Percentiles rank a stretch among this genome's conserved stretches.
Conservation (phyloP, 2,888 invertebrate genomes). For the Prenolepis imparis region DNA sequence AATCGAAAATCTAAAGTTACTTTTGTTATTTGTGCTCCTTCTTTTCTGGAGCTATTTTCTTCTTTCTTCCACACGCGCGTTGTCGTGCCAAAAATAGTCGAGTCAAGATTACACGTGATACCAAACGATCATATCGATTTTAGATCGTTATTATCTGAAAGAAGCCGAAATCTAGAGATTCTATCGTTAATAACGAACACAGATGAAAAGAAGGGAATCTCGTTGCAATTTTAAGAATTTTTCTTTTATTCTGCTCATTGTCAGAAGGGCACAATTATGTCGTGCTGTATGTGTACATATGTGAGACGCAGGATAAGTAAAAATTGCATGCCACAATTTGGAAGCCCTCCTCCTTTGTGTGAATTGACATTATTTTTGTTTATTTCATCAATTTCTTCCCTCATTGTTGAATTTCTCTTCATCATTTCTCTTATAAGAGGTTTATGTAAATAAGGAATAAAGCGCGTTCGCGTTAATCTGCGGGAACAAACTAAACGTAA, state of each 20-base stretch:
- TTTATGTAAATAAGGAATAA: constrained; percentile 24
- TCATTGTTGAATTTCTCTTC: constrained; percentile 45
- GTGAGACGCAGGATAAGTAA: constrained; percentile 45
- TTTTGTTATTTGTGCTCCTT: constrained; percentile 14
- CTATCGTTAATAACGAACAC: constrained; percentile 65
- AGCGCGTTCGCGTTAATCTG: constrained; percentile 25
- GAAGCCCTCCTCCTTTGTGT: constrained; percentile 59
- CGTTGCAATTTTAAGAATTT: constrained; percentile 68
- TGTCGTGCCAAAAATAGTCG: constrained; percentile 36
- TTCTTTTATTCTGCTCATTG: constrained; percentile 51
- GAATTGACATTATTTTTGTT: constrained; percentile 53
- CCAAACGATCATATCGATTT: constrained; percentile 43
- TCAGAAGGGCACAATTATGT: constrained; percentile 23
- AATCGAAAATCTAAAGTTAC: constrained; percentile 11
- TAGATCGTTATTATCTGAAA: constrained; percentile 64
- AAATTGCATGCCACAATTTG: constrained; percentile 57
- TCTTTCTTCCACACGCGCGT: constrained; percentile 2
- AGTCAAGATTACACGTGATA: constrained; percentile 25
- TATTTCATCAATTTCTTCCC: constrained; percentile 41
- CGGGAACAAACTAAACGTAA: constrained; percentile 56
- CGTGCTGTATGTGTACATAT: background rate
- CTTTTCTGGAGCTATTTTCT: background rate
- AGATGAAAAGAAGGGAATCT: constrained; percentile 39
- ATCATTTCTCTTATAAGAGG: constrained; percentile 30
- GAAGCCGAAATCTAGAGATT: constrained; percentile 53